phyloP scores from a whole-genome alignment of 2,888 invertebrate genomes.

The Disparrhopalites patrizii region DNA sequence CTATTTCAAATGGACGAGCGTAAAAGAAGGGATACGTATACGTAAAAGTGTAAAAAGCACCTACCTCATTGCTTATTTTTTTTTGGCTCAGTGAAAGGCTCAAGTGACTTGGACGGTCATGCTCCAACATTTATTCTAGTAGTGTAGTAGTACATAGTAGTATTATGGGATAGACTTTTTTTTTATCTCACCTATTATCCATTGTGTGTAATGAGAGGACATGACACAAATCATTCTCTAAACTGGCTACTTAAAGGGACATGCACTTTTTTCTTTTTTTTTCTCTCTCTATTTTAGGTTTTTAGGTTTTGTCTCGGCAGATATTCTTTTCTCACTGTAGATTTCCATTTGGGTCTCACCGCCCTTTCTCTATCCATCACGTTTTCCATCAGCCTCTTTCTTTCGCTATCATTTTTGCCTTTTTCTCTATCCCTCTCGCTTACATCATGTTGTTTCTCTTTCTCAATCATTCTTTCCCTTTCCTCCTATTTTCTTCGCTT shows the following conservation, averaged over 20 bases:
- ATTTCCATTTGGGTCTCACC: no score
- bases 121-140: conserved; percentile 3
- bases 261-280: background rate
- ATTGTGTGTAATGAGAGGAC: conserved; percentile 30
- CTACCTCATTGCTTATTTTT: no score
- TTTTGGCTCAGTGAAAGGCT: no score
- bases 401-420: background rate
- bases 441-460: background rate
- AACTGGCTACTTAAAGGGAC: conserved; percentile 26
- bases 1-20: no score
- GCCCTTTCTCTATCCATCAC: background rate
- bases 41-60: no score
- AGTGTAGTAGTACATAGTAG: background rate
- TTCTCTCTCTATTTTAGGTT: background rate
- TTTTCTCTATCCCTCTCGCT: background rate
- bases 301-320: no score
- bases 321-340: no score
- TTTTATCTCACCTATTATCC: conserved; percentile 24
- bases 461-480: background rate
- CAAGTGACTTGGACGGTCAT: conserved; percentile 15
- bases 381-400: no score
- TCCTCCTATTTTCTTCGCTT: background rate
- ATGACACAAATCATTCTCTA: conserved; percentile 34
- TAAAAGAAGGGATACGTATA: no score
- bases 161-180: no score